Percentiles rank a stretch among this genome's conserved stretches.
These are phyloP conservation scores for Chromobotia macracanthus DNA, from an alignment of 2,797 vertebrate genomes.

Conservation along the genomic window DNA sequence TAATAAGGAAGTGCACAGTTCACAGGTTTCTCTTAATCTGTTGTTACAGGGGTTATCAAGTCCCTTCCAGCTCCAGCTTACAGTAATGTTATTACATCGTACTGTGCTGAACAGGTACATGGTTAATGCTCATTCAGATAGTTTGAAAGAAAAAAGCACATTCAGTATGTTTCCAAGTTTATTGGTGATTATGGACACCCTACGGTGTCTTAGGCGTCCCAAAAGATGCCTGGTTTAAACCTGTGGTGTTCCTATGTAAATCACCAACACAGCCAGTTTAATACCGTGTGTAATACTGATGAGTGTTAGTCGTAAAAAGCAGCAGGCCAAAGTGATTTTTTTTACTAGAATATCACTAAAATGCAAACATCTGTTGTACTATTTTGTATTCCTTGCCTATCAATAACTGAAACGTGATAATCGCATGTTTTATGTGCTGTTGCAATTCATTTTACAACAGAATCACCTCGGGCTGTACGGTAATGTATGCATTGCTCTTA, in stretches of 20 bases:
- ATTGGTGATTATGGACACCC: neutral
- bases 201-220: neutral
- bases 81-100: neutral
- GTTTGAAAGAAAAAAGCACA: neutral
- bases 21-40: neutral
- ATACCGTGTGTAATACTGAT: neutral
- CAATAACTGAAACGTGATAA: neutral
- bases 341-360: neutral
- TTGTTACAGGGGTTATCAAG: neutral
- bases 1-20: neutral
- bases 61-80: neutral
- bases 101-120: neutral
- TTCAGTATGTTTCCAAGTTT: neutral
- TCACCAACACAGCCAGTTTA: neutral
- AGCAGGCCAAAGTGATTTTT: neutral
- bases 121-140: neutral
- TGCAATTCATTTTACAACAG: neutral
- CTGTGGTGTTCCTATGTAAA: neutral
- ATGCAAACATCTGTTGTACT: neutral
- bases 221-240: neutral
- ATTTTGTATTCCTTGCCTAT: neutral
- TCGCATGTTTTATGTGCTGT: neutral
- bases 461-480: neutral
- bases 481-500: neutral
- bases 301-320: neutral